Conservation (phyloP, 2,888 invertebrate species). For the Cheilosia urbana region DNA sequence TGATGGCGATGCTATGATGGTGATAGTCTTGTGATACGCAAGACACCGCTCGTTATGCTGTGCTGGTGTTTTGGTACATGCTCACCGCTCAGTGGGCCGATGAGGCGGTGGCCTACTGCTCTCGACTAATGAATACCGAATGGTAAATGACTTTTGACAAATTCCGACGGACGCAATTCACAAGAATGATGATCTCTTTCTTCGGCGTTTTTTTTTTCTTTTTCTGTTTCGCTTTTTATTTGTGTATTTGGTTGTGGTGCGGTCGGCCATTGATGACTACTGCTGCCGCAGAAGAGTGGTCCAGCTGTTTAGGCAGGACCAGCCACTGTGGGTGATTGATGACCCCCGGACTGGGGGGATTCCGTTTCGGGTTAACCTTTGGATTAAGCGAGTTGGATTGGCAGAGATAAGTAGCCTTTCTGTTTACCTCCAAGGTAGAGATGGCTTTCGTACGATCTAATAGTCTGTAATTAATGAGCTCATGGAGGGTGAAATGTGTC, state of each 20-base stretch:
- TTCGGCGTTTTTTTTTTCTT: constrained; percentile 22
- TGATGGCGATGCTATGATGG: constrained; percentile 25
- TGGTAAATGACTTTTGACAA: constrained; percentile 70
- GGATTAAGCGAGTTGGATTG: constrained; percentile 20
- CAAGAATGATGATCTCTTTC: constrained; percentile 56
- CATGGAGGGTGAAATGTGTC: constrained; percentile 8
- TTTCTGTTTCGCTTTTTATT: constrained; percentile 30
- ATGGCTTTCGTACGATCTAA: constrained; percentile 35
- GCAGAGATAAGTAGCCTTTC: constrained; percentile 19
- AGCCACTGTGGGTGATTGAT: constrained; percentile 62
- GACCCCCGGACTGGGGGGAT: constrained; percentile 29
- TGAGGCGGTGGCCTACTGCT: constrained; percentile 42
- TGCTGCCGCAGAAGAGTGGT: constrained; percentile 12
- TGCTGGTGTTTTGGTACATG: constrained; percentile 10
- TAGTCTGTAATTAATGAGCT: constrained; percentile 32
- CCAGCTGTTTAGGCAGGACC: constrained; percentile 30
- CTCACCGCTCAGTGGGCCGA: constrained; percentile 15
- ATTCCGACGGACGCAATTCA: constrained; percentile 55
- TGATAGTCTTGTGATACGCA: constrained; percentile 34
- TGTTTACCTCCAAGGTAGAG: not conserved
- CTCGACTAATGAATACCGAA: constrained; percentile 65
- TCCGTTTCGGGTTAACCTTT: constrained; percentile 52
- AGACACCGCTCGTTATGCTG: constrained; percentile 30
- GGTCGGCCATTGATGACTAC: constrained; percentile 2
- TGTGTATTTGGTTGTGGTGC: constrained; percentile 10